phyloP scores from a whole-genome alignment of 2,113 vertebrate genomes.

The Ictalurus punctatus region DNA sequence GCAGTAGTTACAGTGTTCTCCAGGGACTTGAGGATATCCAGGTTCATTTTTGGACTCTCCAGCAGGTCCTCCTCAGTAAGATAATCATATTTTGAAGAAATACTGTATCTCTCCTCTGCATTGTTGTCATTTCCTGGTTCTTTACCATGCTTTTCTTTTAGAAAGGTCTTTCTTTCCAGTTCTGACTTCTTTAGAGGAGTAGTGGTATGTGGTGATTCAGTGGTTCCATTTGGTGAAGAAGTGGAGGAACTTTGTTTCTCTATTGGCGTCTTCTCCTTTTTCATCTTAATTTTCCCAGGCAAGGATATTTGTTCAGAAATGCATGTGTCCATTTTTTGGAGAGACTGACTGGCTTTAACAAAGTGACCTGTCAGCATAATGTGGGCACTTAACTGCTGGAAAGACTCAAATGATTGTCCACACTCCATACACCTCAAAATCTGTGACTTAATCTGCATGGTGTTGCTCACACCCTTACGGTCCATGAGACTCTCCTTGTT shows the following conservation, averaged over 20 bases:
- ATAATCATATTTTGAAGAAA: slow-evolving; percentile 90
- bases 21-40: slow-evolving; percentile 96
- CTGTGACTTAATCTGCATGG: slow-evolving; percentile 92
- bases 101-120: slow-evolving; percentile 83
- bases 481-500: slow-evolving; percentile 66
- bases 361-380: slow-evolving; percentile 99
- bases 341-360: slow-evolving; percentile 88
- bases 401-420: slow-evolving; percentile 90
- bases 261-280: slow-evolving; percentile 89
- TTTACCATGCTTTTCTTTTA: slow-evolving; percentile 78
- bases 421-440: slow-evolving; percentile 98
- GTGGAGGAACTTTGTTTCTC: slow-evolving; percentile 88
- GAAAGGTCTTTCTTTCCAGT: slow-evolving; percentile 78
- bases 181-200: slow-evolving; percentile 84
- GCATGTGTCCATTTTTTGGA: slow-evolving; percentile 88
- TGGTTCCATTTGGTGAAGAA: slow-evolving; percentile 81
- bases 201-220: slow-evolving; percentile 68
- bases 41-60: slow-evolving; percentile 91
- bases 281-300: slow-evolving; percentile 69
- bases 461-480: slow-evolving; percentile 77
- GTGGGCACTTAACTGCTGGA: slow-evolving; percentile 94
- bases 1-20: slow-evolving; percentile 97
- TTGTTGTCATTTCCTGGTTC: slow-evolving; percentile 67
- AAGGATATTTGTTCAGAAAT: slow-evolving; percentile 69
- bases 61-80: slow-evolving; percentile 96